Base-by-base conservation (phyloP, 2,888 invertebrate genomes). In the Aleiodes alternator region DNA sequence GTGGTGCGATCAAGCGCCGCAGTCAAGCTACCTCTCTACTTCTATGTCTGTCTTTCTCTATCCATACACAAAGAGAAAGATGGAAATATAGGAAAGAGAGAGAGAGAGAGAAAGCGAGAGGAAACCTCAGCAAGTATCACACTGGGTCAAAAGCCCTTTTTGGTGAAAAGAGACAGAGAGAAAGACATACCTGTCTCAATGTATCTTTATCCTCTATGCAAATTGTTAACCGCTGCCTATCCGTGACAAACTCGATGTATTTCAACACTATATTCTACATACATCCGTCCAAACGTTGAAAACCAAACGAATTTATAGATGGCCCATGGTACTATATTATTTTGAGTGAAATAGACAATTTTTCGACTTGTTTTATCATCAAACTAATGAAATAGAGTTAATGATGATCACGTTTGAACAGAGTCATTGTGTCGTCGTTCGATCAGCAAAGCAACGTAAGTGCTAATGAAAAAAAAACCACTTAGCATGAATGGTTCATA, bases 171-270 rank as follows among this genome's bases (percentile, higher is more conserved):
- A 43, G 43, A 43, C 43, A 43, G 43, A 43, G 43, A 43, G 43
- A 9, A 7, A 43, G 43, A 43, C 12, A 31, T 31, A 68, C 31
- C 68, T 69, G 57, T 73, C 74, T 53, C 70, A 70, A 69, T 74
- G 70, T 72, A 72, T 76, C 69, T 68, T 51, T 76, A 72, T 72
- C 59, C 53, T 59, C 23, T 53, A 72, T 72, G 72, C 69, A 72
- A 76, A 76, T 76, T 72, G 34, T 75, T 61, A 48, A 61, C 64
- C 61, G 29, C n/a, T 38, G 55, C 61, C 48, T 76, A 76, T 66
- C 72, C 69, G 59, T 76, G 76, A 70, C 66, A 75, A 70, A 69
- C 48, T 61, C 70, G 29, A 75, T 75, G 70, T 64, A 69, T 59
- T 75, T 66, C 68, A 59, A 72, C 72, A 70, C 72, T 69, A 14